A percentile compares a stretch with the other conserved stretches of the same genome.
These are phyloP conservation scores for Drosophila nigricruria DNA, from an alignment of 2,888 invertebrate genomes.

Conservation along the genomic window DNA sequence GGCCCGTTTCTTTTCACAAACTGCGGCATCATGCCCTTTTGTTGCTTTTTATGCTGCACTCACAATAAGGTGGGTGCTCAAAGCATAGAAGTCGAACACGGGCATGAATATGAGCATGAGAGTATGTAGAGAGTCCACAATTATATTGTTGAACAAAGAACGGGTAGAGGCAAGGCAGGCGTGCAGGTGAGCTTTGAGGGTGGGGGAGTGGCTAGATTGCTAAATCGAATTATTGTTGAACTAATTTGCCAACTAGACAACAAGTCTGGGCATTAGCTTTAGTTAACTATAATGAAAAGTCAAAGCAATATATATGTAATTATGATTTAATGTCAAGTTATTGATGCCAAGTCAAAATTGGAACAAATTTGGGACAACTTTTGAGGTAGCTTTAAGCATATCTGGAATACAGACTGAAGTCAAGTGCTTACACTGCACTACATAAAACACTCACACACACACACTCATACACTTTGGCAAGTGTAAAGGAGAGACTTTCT, in stretches of 20 bases:
- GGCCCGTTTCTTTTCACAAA: conserved; percentile 62
- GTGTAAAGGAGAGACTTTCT: conserved; percentile 15
- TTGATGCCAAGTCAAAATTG: conserved; percentile 19
- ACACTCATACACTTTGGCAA: conserved; percentile 7
- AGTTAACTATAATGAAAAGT: not conserved
- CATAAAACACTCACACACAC: not conserved
- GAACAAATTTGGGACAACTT: conserved; percentile 14
- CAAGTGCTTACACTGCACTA: conserved; percentile 38
- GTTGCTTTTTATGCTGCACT: conserved; percentile 54
- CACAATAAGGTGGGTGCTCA: conserved; percentile 51
- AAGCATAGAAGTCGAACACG: conserved; percentile 47
- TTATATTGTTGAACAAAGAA: conserved; percentile 56
- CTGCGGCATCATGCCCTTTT: conserved; percentile 81
- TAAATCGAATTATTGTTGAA: conserved; percentile 58
- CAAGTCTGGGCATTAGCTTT: not conserved
- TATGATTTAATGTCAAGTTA: not conserved
- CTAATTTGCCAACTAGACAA: conserved; percentile 28
- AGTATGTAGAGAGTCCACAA: conserved; percentile 43
- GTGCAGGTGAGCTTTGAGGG: not conserved
- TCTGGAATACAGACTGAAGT: conserved; percentile 30
- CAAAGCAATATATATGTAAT: not conserved
- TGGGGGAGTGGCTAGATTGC: conserved; percentile 47
- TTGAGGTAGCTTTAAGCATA: conserved; percentile 33
- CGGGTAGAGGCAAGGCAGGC: conserved; percentile 14
- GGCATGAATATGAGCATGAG: conserved; percentile 18